phyloP scores from a whole-genome alignment of 1,140 invertebrate genomes.

The Scaptomyza graminum region DNA sequence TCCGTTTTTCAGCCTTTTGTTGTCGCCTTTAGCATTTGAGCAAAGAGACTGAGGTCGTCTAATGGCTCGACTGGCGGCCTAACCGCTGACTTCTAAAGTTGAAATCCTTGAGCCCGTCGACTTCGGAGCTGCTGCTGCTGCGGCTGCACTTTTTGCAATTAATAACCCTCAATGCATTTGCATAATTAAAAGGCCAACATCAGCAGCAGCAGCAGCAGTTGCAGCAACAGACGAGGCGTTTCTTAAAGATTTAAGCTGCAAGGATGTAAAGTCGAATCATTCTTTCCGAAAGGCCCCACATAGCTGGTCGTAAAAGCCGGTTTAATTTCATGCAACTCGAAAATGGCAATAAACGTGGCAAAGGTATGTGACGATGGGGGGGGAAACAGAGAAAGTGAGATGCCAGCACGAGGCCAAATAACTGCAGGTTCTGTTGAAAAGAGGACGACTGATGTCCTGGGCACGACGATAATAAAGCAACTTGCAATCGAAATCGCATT shows the following conservation, averaged over 20 bases:
- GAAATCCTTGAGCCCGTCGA: conserved; percentile 32
- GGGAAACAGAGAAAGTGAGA: conserved; percentile 8
- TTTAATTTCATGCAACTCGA: conserved; percentile 78
- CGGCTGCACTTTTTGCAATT: conserved; percentile 52
- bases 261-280: conserved; percentile 15
- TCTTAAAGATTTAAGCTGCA: conserved; percentile 63
- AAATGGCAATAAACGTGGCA: conserved; percentile 73
- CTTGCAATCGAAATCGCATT: conserved; percentile 16
- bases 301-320: conserved; percentile 68
- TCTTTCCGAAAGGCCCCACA: conserved; percentile 28
- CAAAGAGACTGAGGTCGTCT: conserved; percentile 37
- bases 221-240: background rate
- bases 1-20: conserved; percentile 9
- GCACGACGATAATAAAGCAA: conserved; percentile 37
- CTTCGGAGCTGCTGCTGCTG: too few relatives aligned
- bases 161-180: conserved; percentile 75
- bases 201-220: too few relatives aligned
- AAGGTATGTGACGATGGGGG: conserved; percentile 22
- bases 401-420: conserved; percentile 58
- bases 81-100: conserved; percentile 28
- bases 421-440: conserved; percentile 40
- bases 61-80: conserved; percentile 61
- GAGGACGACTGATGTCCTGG: background rate
- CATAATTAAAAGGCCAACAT: conserved; percentile 68
- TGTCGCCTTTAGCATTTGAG: conserved; percentile 34